Conservation (phyloP, 1,140 invertebrate species). For the Drosophila sproati region DNA sequence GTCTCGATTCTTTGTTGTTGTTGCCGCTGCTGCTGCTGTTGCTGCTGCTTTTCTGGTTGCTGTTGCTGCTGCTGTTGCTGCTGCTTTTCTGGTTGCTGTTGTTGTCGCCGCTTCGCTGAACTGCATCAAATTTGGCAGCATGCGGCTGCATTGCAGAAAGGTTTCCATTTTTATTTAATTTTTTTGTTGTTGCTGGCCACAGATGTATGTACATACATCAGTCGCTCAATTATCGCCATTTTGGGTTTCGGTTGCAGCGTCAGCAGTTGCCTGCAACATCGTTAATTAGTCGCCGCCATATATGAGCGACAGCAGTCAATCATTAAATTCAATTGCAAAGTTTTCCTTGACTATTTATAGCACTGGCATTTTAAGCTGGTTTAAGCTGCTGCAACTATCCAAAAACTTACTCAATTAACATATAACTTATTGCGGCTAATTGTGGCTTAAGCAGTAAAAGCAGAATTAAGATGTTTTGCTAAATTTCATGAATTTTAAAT, state of each 20-base stretch:
- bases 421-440: slow-evolving; percentile 5
- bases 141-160: slow-evolving; percentile 61
- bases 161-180: slow-evolving; percentile 41
- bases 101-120: slow-evolving; percentile 60
- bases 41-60: neutral
- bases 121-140: slow-evolving; percentile 59
- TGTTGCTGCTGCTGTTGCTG: slow-evolving; percentile 15
- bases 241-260: slow-evolving; percentile 28
- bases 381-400: slow-evolving; percentile 1
- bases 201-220: neutral
- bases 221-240: slow-evolving; percentile 60
- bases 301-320: slow-evolving; percentile 52
- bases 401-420: slow-evolving; percentile 19
- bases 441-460: neutral
- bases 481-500: neutral
- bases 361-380: neutral
- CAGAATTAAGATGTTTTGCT: neutral
- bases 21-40: slow-evolving; percentile 11
- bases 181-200: neutral
- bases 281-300: slow-evolving; percentile 63
- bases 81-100: neutral
- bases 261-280: slow-evolving; percentile 46
- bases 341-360: slow-evolving; percentile 42
- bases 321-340: slow-evolving; percentile 62
- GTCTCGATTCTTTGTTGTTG: slow-evolving; percentile 53